Evolutionary conservation across 2,888 invertebrate genomes (phyloP).

Genomic region (Tanypteryx hageni): DNA sequence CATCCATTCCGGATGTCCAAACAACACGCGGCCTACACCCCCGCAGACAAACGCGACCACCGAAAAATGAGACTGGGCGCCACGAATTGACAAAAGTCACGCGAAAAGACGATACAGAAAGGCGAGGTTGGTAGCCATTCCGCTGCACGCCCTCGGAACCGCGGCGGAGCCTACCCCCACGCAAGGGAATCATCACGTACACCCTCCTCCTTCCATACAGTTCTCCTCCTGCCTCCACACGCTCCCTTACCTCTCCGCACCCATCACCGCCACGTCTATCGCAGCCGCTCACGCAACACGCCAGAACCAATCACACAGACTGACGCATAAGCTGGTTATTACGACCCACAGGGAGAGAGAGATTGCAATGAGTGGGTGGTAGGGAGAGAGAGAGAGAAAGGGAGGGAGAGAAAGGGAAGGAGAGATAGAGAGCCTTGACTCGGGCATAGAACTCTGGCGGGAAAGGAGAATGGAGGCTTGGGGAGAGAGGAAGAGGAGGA

Average conservation of each 20-base stretch:
- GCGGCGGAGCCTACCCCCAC: neutral
- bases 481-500: too few species aligned
- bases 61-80: neutral
- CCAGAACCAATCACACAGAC: neutral
- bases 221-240: too few species aligned
- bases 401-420: neutral
- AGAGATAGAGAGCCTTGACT: neutral
- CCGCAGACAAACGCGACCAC: neutral
- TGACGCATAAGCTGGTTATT: neutral
- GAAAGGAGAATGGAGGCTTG: neutral
- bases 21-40: neutral
- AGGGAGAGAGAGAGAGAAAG: neutral
- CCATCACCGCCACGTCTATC: neutral
- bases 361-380: slow-evolving; percentile 8
- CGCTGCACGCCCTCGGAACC: neutral
- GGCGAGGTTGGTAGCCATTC: neutral
- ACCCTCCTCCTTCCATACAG: too few species aligned
- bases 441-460: neutral
- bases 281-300: neutral
- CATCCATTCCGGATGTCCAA: neutral
- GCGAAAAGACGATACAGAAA: neutral
- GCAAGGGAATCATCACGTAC: neutral
- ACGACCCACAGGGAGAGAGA: neutral
- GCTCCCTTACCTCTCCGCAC: too few species aligned
- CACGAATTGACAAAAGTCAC: neutral